Conservation (phyloP, 2,888 invertebrate species). For the Drosophila neotestacea region DNA sequence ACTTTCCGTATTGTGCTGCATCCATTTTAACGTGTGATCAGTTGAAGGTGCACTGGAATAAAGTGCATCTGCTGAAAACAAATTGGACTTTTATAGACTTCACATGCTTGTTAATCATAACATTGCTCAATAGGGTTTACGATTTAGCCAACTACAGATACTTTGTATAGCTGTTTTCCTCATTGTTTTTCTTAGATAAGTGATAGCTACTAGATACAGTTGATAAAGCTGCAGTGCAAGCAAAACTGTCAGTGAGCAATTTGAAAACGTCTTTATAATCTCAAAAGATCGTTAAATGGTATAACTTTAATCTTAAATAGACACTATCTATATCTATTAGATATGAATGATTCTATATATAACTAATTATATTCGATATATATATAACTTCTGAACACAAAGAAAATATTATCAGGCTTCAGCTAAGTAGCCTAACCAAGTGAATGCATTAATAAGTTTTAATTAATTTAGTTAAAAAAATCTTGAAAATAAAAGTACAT, state of each 20-base stretch:
- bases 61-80: constrained; percentile 11
- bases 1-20: constrained; percentile 66
- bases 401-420: too few species aligned
- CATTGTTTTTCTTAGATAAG: constrained; percentile 1
- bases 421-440: too few species aligned
- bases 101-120: constrained; percentile 24
- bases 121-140: constrained; percentile 8
- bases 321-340: too few species aligned
- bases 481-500: too few species aligned
- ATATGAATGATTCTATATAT: too few species aligned
- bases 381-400: too few species aligned
- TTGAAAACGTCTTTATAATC: not conserved
- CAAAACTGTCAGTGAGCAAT: not conserved
- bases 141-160: constrained; percentile 13
- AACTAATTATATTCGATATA: too few species aligned
- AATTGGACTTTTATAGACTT: constrained; percentile 17
- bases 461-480: too few species aligned
- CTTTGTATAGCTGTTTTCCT: not conserved
- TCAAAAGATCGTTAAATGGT: not conserved
- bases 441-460: too few species aligned
- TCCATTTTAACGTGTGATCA: constrained; percentile 61
- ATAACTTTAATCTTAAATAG: too few species aligned
- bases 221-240: constrained; percentile 17
- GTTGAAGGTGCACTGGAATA: constrained; percentile 32
- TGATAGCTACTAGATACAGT: not conserved